Evolutionary conservation across 2,797 vertebrate genomes (phyloP), one percentile per base, ranked within the genome.

Genomic region (Oreochromis mossambicus): DNA sequence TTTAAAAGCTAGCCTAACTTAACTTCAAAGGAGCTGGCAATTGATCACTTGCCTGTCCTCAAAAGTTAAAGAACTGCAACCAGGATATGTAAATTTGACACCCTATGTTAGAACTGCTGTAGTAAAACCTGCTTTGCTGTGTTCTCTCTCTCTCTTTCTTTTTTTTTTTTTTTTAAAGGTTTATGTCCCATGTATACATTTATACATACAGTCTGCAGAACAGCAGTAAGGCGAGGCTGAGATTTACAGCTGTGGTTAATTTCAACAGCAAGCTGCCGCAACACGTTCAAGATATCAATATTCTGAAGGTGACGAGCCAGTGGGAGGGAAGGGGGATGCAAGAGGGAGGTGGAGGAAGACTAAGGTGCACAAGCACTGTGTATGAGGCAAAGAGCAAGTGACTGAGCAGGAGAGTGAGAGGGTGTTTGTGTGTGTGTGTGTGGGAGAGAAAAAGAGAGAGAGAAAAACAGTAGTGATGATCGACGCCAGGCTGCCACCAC

Each of bases 401-500:
- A 96, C 96, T 93, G 96, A 97, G 97, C 96, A 96, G 96, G 96
- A 96, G 97, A 97, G 97, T 95, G 96, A 96, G 93, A 87, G 96
- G 93, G 96, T 96, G 89, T 89, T 54, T 81, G 92, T 81, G 91
- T 87, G 88, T 88, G 93, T 84, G 91, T 24, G 24, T n/a, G n/a
- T 58, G 24, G 78, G 92, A 82, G 90, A 81, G 90, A 83, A 80
- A 90, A 81, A 86, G 97, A 97, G 98, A 97, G 97, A 98, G 98
- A 98, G 98, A 98, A 97, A 98, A 96, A 96, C 97, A 95, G 97
- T 97, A 97, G 97, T 97, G 97, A 97, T 96, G 88, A 97, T 97
- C 98, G 97, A 99, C 98, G 98, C 98, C 98, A 99, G 98, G 97
- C 97, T 98, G 98, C 97, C 97, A 97, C 97, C 97, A 97, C 96